Conservation (phyloP, 1,140 invertebrate species). For the Tetranychus cinnabarinus region DNA sequence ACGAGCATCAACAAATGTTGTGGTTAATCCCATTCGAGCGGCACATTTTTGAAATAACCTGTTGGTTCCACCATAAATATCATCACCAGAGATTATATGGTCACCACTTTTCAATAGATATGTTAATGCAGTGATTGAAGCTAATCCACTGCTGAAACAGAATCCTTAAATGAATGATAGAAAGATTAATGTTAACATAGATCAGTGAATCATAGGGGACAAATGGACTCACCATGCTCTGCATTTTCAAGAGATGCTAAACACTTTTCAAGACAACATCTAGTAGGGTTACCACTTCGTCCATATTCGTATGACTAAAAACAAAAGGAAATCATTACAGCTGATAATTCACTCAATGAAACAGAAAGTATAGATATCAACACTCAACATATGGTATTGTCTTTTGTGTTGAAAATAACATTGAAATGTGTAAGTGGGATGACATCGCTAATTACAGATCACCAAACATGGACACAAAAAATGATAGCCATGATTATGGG, state of each 20-base stretch:
- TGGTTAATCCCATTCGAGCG: constrained; percentile 38
- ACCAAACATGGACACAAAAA: too few species aligned
- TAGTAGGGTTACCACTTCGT: constrained; percentile 78
- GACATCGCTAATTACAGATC: too few species aligned
- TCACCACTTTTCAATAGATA: constrained; percentile 57
- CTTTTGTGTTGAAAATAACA: not conserved
- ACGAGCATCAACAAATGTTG: constrained; percentile 57
- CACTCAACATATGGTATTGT: not conserved
- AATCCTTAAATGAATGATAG: not conserved
- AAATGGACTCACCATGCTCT: constrained; percentile 37
- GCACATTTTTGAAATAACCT: constrained; percentile 34
- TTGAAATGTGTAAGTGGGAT: not conserved
- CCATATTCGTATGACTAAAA: constrained; percentile 56
- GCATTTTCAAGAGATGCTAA: constrained; percentile 70
- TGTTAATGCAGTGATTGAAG: constrained; percentile 47
- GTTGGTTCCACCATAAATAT: constrained; percentile 83
- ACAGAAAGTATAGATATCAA: too few species aligned
- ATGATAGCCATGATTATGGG: too few species aligned
- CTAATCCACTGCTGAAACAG: constrained; percentile 44
- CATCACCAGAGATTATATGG: constrained; percentile 71
- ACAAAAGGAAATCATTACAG: not conserved
- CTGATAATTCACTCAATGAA: too few species aligned
- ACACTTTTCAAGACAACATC: constrained; percentile 64
- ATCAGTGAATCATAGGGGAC: not conserved
- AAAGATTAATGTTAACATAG: not conserved